Percentiles rank a stretch among this genome's conserved stretches.
phyloP scores from a whole-genome alignment of 1,140 invertebrate species.

The Holotrichia oblita region DNA sequence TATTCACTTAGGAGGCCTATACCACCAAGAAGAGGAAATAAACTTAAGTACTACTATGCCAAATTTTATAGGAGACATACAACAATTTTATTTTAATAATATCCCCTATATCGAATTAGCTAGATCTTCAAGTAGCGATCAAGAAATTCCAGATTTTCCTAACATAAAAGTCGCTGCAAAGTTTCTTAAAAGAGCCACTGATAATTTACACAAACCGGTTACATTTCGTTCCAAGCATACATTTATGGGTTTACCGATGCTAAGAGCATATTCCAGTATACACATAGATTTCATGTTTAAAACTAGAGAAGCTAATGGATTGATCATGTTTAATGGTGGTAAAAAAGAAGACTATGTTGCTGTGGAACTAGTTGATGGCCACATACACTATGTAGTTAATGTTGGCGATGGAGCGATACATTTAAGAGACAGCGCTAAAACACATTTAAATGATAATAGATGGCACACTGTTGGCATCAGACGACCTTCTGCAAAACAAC shows the following conservation, averaged over 20 bases:
- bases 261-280: slow-evolving; percentile 89
- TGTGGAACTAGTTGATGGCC: slow-evolving; percentile 91
- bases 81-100: slow-evolving; percentile 92
- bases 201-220: slow-evolving; percentile 87
- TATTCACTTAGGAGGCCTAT: slow-evolving; percentile 80
- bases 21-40: slow-evolving; percentile 79
- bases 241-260: slow-evolving; percentile 85
- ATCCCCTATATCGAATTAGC: slow-evolving; percentile 85
- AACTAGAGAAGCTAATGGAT: slow-evolving; percentile 89
- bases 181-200: slow-evolving; percentile 80
- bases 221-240: slow-evolving; percentile 93
- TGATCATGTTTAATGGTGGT: slow-evolving; percentile 93
- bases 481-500: slow-evolving; percentile 84
- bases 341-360: slow-evolving; percentile 92
- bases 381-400: slow-evolving; percentile 92
- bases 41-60: slow-evolving; percentile 77
- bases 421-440: slow-evolving; percentile 77
- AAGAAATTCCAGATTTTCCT: slow-evolving; percentile 66
- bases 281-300: slow-evolving; percentile 94
- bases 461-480: slow-evolving; percentile 94
- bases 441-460: slow-evolving; percentile 88
- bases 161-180: slow-evolving; percentile 84
- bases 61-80: slow-evolving; percentile 90
- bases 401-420: slow-evolving; percentile 90
- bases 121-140: slow-evolving; percentile 55